phyloP scores from a whole-genome alignment of 2,888 invertebrate species.

The Helicoverpa assulta region DNA sequence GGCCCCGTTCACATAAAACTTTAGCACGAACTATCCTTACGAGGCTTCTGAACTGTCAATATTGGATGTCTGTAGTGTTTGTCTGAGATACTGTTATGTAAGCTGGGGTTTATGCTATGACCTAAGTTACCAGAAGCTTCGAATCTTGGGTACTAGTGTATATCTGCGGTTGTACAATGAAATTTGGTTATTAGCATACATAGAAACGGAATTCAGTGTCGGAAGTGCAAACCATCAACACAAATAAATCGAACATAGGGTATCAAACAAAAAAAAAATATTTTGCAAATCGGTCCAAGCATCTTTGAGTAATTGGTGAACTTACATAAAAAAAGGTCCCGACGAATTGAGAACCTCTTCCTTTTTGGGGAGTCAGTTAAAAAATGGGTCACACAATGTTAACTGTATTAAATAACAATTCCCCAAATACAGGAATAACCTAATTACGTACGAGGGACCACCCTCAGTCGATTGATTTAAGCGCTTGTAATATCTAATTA shows the following conservation, averaged over 20 bases:
- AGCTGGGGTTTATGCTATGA: background rate
- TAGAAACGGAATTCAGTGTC: too few species aligned
- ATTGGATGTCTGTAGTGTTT: conserved; percentile 28
- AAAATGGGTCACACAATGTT: background rate
- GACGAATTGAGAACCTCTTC: too few species aligned
- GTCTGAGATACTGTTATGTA: conserved; percentile 4
- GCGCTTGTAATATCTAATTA: background rate
- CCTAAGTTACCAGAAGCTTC: background rate
- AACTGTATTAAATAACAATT: background rate
- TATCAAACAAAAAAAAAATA: too few species aligned
- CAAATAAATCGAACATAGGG: too few species aligned
- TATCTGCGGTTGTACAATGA: background rate
- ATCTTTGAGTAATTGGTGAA: too few species aligned
- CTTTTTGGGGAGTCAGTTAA: too few species aligned
- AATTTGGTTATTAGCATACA: too few species aligned
- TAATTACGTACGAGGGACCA: background rate
- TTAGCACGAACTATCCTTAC: conserved; percentile 28
- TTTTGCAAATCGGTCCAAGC: too few species aligned
- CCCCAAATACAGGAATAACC: background rate
- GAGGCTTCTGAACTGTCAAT: conserved; percentile 27
- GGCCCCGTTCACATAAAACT: conserved; percentile 52
- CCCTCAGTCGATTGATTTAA: background rate
- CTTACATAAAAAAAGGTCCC: too few species aligned
- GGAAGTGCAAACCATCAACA: too few species aligned
- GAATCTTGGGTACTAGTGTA: background rate